Conservation (phyloP, 2,113 vertebrate species). For the Ahaetulla prasina region DNA sequence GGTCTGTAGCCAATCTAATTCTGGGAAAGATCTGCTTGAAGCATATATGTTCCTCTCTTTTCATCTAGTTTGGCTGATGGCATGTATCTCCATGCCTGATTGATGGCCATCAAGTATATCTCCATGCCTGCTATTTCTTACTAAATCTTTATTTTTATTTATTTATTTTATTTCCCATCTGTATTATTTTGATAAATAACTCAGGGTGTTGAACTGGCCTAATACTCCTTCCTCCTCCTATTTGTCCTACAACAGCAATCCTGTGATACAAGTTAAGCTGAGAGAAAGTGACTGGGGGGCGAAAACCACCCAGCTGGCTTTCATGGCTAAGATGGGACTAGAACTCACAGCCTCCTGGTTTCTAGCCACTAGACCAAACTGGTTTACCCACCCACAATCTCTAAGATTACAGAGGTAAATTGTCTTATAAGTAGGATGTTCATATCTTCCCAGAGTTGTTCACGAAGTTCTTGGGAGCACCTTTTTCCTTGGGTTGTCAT, state of each 20-base stretch:
- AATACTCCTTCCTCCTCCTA: background rate
- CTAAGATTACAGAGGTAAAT: background rate
- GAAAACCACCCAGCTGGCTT: background rate
- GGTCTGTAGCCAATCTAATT: background rate
- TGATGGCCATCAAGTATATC: background rate
- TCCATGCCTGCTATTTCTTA: background rate
- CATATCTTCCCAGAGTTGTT: background rate
- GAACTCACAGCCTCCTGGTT: background rate
- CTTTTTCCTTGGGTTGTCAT: background rate
- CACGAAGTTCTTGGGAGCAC: background rate
- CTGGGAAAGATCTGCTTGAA: background rate
- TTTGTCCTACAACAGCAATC: background rate
- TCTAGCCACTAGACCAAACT: background rate
- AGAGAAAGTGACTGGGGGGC: background rate
- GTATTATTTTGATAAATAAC: background rate
- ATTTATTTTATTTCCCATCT: background rate
- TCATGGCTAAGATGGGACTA: background rate
- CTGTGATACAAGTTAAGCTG: background rate
- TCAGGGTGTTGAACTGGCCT: background rate
- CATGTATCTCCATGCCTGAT: background rate
- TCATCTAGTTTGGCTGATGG: background rate
- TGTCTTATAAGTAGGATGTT: background rate
- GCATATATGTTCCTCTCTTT: background rate
- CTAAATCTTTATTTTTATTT: background rate
- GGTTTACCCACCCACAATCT: no score